Base-by-base conservation (phyloP, 2,797 vertebrate species). In the Amazona finschi region DNA sequence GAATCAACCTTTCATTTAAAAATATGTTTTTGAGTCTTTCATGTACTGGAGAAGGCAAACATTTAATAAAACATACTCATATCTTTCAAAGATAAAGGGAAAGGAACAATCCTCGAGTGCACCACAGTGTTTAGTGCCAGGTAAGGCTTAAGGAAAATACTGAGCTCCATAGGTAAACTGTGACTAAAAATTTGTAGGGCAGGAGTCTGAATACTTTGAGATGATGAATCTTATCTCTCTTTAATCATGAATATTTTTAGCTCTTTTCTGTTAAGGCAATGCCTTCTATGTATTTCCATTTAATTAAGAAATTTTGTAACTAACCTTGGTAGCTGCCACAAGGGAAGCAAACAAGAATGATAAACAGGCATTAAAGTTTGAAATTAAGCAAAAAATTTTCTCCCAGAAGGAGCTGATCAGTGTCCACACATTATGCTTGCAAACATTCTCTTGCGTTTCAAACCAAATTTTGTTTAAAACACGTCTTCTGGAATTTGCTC, bases 281-380 rank as follows among this genome's bases (percentile, higher is more conserved):
- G 69, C 28, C 46, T 90, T 81, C 75, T 87, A 70, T n/a, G 15
- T 62, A 81, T 93, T 93, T 81, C 19, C 33, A 88, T 92, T 94
- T 94, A 94, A 96, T 97, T 89, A 95, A 92, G 94, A 90, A 88
- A 94, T 66, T 94, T 84, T 62, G 49, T 90, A 93, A 89, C 80
- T 86, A 93, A 95, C 93, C 90, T 97, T 95, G 90, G 83, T 95
- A 94, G 85, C 76, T 95, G 81, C 81, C 87, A 85, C 83, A 84
- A 60, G 78, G 64, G 82, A 94, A 95, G 86, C 57, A 95, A 96
- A 95, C 41, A 95, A 93, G 83, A 94, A 93, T 95, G 66, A 94
- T 96, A 96, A 97, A 96, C 60, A 96, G 49, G 97, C 92, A 96
- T 97, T 97, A 97, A 96, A 96, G 5, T 49, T 69, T 77, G 41